A percentile compares a stretch with the other conserved stretches of the same genome.
These are phyloP conservation scores for Actinernus sp. DNA, from an alignment of 92 coral and sea anemone species.

Conservation along the genomic window DNA sequence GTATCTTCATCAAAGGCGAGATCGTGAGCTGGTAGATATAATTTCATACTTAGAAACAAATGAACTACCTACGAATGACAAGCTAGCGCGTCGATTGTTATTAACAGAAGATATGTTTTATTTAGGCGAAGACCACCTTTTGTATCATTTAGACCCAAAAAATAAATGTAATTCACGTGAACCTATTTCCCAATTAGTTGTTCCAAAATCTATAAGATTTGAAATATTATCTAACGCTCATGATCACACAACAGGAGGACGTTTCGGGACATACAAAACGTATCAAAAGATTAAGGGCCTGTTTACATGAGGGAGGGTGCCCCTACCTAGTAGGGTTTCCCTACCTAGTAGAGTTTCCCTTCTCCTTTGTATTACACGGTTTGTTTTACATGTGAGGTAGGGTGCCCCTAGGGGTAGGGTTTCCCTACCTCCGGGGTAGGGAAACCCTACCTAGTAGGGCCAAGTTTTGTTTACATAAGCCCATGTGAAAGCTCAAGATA, in stretches of 20 bases:
- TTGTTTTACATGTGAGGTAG: too few species aligned
- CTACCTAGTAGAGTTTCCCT: too few species aligned
- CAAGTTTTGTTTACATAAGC: too few species aligned
- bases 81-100: not conserved
- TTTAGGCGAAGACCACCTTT: not conserved
- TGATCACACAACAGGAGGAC: constrained; percentile 38
- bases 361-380: too few species aligned
- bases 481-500: too few species aligned
- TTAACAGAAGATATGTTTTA: constrained; percentile 10
- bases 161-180: not conserved
- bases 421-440: too few species aligned
- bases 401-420: too few species aligned
- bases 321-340: too few species aligned
- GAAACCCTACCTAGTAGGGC: too few species aligned
- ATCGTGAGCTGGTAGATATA: constrained; percentile 25
- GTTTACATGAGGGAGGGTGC: too few species aligned
- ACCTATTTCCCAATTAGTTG: constrained; percentile 3
- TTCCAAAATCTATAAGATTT: constrained; percentile 2
- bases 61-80: not conserved
- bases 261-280: constrained; percentile 39
- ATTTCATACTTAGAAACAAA: too few species aligned
- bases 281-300: constrained; percentile 48
- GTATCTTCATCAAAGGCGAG: constrained; percentile 33
- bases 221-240: constrained; percentile 31
- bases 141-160: constrained; percentile 8